Evolutionary conservation across 2,113 vertebrate genomes (phyloP).

Genomic region (Carlito syrichta): DNA sequence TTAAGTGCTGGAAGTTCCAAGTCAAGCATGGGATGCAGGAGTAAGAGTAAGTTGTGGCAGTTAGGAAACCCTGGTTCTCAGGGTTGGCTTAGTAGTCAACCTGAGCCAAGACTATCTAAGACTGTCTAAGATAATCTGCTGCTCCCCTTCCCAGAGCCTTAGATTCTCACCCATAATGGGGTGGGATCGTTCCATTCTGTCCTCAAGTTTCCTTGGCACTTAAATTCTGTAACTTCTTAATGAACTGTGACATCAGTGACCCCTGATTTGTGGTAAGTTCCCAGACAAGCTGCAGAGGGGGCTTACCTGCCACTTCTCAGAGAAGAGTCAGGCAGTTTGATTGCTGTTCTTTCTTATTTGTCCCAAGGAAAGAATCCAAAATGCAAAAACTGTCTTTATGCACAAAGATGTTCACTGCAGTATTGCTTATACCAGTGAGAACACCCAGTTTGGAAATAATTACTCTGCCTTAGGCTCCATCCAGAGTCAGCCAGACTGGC

Average conservation of each 20-base stretch:
- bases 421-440: not conserved
- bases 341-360: not conserved
- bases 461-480: not conserved
- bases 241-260: not conserved
- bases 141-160: not conserved
- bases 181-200: not conserved
- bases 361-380: not conserved
- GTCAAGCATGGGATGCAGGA: not conserved
- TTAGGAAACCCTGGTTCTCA: not conserved
- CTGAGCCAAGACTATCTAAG: not conserved
- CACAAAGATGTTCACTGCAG: not conserved
- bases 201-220: not conserved
- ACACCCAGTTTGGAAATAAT: not conserved
- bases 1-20: not conserved
- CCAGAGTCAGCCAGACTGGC: not conserved
- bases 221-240: not conserved
- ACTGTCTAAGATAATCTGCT: not conserved
- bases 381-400: conserved; percentile 3
- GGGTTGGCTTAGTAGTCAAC: not conserved
- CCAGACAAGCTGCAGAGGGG: not conserved
- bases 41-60: not conserved
- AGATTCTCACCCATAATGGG: not conserved
- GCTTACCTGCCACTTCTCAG: not conserved
- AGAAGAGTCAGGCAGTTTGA: not conserved
- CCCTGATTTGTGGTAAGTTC: not conserved